Percentiles rank a stretch among this genome's conserved stretches.
Conservation (phyloP, 1,140 invertebrate genomes). For the Paralvinella palmiformis region DNA sequence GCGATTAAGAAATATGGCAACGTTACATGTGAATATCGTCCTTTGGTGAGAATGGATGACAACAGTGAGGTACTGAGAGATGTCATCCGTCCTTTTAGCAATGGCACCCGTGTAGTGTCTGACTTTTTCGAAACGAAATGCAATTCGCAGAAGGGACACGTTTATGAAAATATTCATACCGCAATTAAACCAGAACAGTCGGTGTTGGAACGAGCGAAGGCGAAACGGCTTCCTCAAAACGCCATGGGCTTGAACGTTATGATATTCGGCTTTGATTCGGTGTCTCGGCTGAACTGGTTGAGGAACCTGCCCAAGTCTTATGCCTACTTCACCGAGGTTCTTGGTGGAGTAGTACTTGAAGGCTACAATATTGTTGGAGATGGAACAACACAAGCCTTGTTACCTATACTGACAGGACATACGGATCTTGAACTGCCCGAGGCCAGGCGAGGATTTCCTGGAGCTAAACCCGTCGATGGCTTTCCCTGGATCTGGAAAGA, state of each 20-base stretch:
- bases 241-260: slow-evolving; percentile 67
- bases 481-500: slow-evolving; percentile 61
- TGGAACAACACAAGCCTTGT: slow-evolving; percentile 85
- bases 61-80: not conserved
- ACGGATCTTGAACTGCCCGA: slow-evolving; percentile 83
- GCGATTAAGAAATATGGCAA: slow-evolving; percentile 9
- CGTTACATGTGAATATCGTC: slow-evolving; percentile 4
- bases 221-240: slow-evolving; percentile 30
- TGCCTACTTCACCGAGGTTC: slow-evolving; percentile 62
- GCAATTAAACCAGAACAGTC: not conserved
- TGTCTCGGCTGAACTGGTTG: slow-evolving; percentile 79
- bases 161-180: not conserved
- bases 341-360: slow-evolving; percentile 65
- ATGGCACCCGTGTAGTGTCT: not conserved
- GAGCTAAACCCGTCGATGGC: slow-evolving; percentile 63
- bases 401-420: slow-evolving; percentile 79
- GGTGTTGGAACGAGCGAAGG: not conserved
- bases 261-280: slow-evolving; percentile 86
- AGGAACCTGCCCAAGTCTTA: slow-evolving; percentile 78
- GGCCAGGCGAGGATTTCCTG: slow-evolving; percentile 65
- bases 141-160: not conserved
- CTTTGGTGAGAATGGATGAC: not conserved
- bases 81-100: not conserved
- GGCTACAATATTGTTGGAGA: slow-evolving; percentile 91
- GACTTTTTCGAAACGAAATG: slow-evolving; percentile 12